A percentile compares a stretch with the other conserved stretches of the same genome.
Conservation (phyloP, 2,113 vertebrate species). For the Acanthochromis polyacanthus region DNA sequence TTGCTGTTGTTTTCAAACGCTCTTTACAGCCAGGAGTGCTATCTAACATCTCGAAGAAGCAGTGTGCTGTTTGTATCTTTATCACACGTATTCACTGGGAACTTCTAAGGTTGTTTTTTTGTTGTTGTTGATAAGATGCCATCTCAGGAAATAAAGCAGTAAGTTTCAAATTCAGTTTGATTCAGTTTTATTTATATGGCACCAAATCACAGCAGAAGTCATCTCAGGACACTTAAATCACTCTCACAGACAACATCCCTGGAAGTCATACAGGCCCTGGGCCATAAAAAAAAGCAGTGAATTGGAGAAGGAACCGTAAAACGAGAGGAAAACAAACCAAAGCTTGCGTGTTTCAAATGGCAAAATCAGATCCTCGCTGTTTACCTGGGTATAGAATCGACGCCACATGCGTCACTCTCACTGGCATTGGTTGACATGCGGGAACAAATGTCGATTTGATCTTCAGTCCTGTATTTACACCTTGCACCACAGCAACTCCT, state of each 20-base stretch:
- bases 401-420: neutral
- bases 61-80: neutral
- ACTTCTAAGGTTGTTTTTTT: neutral
- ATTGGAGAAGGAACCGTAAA: neutral
- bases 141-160: neutral
- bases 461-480: conserved; percentile 39
- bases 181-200: neutral
- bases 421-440: neutral
- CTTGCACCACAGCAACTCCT: conserved; percentile 18
- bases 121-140: neutral
- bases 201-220: too few relatives aligned
- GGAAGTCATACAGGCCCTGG: neutral
- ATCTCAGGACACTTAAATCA: too few relatives aligned
- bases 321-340: neutral
- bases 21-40: neutral
- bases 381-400: neutral
- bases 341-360: neutral
- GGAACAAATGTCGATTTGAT: conserved; percentile 8
- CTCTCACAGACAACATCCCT: neutral
- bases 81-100: conserved; percentile 1
- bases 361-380: neutral
- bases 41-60: conserved; percentile 13
- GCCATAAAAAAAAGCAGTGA: neutral
- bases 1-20: neutral
- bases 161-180: neutral